Evolutionary conservation across 2,113 vertebrate species (phyloP).

Genomic region (Pseudonaja textilis): DNA sequence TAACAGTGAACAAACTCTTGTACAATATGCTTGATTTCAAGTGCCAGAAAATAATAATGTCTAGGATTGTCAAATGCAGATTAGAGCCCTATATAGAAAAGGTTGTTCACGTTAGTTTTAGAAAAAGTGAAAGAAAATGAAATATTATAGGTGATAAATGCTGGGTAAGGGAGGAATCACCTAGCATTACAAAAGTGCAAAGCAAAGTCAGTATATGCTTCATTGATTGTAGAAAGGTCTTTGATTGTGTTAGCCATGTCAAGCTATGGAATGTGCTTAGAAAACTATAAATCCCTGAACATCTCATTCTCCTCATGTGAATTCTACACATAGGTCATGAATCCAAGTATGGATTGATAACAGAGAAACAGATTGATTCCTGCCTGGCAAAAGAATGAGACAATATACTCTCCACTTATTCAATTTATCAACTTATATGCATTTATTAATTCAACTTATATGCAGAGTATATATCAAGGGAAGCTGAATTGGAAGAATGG

Average conservation of each 20-base stretch:
- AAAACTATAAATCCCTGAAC: neutral
- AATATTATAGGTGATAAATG: neutral
- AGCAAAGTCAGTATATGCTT: neutral
- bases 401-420: neutral
- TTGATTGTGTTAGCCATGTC: neutral
- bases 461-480: neutral
- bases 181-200: neutral
- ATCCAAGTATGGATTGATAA: neutral
- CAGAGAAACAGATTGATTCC: neutral
- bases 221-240: neutral
- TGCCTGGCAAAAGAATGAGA: neutral
- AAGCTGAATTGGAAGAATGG: neutral
- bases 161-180: neutral
- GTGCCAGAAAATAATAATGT: neutral
- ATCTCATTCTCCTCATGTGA: neutral
- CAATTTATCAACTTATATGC: neutral
- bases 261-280: neutral
- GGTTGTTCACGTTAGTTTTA: neutral
- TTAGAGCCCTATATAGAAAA: neutral
- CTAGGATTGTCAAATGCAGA: neutral
- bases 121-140: neutral
- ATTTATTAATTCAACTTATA: neutral
- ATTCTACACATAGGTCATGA: neutral
- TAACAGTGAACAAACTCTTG: neutral
- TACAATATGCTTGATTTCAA: neutral